phyloP scores from a whole-genome alignment of 2,797 vertebrate genomes.

The Pantherophis vulpinus region DNA sequence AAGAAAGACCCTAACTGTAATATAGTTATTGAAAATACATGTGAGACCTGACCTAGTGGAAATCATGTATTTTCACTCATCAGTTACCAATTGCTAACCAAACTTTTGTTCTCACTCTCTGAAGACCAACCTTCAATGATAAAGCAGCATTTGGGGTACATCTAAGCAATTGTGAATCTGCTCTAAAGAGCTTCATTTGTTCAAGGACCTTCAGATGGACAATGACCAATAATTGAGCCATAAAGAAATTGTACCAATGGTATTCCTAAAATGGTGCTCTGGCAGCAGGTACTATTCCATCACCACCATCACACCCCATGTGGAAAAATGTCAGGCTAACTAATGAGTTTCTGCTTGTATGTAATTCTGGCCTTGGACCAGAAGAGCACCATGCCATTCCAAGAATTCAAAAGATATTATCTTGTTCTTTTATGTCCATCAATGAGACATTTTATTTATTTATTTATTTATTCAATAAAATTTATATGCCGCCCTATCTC shows the following conservation, averaged over 20 bases:
- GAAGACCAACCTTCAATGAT: background rate
- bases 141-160: background rate
- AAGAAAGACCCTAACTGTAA: background rate
- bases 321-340: background rate
- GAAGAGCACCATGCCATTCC: background rate
- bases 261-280: background rate
- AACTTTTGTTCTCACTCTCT: background rate
- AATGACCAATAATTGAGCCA: background rate
- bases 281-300: background rate
- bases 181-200: background rate
- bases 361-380: background rate
- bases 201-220: background rate
- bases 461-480: too few relatives aligned
- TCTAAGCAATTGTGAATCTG: background rate
- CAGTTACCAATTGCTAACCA: background rate
- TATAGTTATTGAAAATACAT: background rate
- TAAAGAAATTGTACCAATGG: background rate
- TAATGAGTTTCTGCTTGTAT: background rate
- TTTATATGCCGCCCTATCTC: too few relatives aligned
- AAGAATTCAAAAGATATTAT: background rate
- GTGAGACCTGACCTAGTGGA: background rate
- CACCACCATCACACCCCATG: background rate
- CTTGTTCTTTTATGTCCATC: background rate
- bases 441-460: background rate
- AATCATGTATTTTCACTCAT: background rate